Evolutionary conservation across 2,888 invertebrate species (phyloP).

Genomic region (Limnephilus auricula): DNA sequence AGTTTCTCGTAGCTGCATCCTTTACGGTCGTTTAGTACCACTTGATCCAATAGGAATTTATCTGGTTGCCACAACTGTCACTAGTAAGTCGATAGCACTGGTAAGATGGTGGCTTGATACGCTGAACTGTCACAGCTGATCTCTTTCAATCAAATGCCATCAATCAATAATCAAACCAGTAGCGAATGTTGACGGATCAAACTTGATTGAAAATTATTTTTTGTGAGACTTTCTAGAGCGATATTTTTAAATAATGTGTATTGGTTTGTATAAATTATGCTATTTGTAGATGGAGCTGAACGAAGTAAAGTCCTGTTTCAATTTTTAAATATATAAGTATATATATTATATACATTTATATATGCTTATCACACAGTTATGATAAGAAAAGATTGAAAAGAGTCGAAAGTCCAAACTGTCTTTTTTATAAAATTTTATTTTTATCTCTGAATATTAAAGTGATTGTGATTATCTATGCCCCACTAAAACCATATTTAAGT

Average conservation of each 20-base stretch:
- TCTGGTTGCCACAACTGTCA: background rate
- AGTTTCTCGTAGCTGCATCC: background rate
- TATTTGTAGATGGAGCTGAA: too few species aligned
- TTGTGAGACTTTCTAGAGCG: background rate
- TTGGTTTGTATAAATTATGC: background rate
- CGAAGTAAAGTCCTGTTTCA: too few species aligned
- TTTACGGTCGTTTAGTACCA: background rate
- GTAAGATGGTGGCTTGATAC: background rate
- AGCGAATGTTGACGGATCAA: background rate
- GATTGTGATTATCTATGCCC: too few species aligned
- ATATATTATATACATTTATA: too few species aligned
- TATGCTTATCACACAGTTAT: too few species aligned
- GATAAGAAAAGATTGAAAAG: too few species aligned
- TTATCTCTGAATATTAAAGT: too few species aligned
- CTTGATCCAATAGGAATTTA: background rate
- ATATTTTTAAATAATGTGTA: background rate
- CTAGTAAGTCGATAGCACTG: background rate
- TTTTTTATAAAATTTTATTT: too few species aligned
- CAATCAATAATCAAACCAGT: background rate
- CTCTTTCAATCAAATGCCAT: constrained; percentile 2
- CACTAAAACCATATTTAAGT: too few species aligned
- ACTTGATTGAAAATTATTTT: background rate
- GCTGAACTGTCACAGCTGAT: background rate
- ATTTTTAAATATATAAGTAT: too few species aligned
- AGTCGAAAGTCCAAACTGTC: too few species aligned